Evolutionary conservation across 2,888 invertebrate genomes (phyloP).

Genomic region (Neocrepidodera transversa): DNA sequence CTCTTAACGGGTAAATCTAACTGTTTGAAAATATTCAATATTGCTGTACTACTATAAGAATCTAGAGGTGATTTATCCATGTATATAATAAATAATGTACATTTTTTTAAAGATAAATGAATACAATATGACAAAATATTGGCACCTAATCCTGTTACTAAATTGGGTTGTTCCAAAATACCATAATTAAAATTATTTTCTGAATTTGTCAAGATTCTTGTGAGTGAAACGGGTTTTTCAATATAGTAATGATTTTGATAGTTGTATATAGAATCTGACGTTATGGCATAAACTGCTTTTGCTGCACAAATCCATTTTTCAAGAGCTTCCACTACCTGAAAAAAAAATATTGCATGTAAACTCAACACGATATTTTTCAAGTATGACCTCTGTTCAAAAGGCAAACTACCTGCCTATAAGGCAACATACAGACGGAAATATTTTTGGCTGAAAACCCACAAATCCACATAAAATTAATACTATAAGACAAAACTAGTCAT

Average conservation of each 20-base stretch:
- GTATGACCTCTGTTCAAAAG: no score
- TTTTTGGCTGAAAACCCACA: no score
- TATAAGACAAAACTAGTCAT: no score
- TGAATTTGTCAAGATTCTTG: constrained; percentile 46
- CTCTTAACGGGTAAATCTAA: constrained; percentile 41
- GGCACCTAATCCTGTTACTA: constrained; percentile 55
- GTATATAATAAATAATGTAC: constrained; percentile 53
- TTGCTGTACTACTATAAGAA: constrained; percentile 52
- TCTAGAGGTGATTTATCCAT: constrained; percentile 53
- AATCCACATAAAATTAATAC: no score
- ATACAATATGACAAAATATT: constrained; percentile 53
- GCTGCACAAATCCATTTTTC: constrained; percentile 50
- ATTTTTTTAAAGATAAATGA: constrained; percentile 43
- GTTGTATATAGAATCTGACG: constrained; percentile 48
- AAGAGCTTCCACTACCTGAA: constrained; percentile 52
- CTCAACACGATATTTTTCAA: no score
- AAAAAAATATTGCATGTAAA: constrained; percentile 21
- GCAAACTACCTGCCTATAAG: no score
- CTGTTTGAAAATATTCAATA: constrained; percentile 47
- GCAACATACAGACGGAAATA: no score
- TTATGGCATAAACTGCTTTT: constrained; percentile 49
- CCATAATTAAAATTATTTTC: constrained; percentile 38
- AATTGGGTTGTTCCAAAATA: constrained; percentile 55
- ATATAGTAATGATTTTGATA: constrained; percentile 48
- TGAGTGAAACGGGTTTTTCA: constrained; percentile 46